phyloP scores from a whole-genome alignment of 2,797 vertebrate genomes.

The Pyrocephalus nanus region DNA sequence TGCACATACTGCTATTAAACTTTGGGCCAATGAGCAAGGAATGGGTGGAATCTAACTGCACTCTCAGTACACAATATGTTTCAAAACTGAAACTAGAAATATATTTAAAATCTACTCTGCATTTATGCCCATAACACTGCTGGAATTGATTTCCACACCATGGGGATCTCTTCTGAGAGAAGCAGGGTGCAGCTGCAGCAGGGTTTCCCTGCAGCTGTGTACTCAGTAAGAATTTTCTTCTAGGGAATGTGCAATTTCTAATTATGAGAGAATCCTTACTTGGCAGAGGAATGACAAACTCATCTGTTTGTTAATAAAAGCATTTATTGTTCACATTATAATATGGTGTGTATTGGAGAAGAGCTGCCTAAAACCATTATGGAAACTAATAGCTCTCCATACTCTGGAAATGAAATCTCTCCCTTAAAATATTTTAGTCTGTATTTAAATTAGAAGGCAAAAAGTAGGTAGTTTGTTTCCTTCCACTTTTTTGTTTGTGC shows the following conservation, averaged over 20 bases:
- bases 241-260: neutral
- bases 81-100: neutral
- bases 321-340: constrained; percentile 17
- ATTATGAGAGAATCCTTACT: constrained; percentile 23
- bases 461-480: neutral
- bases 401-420: neutral
- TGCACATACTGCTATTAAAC: neutral
- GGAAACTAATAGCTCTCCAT: neutral
- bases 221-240: constrained; percentile 3
- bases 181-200: neutral
- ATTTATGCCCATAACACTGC: neutral
- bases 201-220: neutral
- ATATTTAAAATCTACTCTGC: neutral
- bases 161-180: neutral
- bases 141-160: constrained; percentile 18
- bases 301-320: constrained; percentile 22
- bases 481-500: neutral
- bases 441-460: neutral
- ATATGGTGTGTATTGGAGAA: neutral
- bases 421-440: neutral
- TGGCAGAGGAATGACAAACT: constrained; percentile 3
- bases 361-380: neutral
- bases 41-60: neutral
- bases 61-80: neutral
- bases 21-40: neutral